Evolutionary conservation across 2,888 invertebrate species (phyloP).

Genomic region (Heliconius cydno): DNA sequence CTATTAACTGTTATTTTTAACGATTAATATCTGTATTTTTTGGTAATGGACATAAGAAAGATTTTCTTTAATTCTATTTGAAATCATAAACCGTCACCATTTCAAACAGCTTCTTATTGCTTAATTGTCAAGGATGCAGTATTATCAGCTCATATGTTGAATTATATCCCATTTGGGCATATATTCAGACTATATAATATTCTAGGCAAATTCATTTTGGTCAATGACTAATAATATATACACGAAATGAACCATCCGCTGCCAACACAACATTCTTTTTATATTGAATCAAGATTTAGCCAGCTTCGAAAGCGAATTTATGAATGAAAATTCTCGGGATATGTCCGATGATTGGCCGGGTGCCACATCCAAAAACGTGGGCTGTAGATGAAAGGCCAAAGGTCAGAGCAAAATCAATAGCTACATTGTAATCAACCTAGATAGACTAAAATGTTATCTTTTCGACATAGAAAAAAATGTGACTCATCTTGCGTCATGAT

Average conservation of each 20-base stretch:
- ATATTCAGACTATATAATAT: not conserved
- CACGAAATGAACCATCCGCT: constrained; percentile 17
- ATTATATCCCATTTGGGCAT: not conserved
- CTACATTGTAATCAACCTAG: constrained; percentile 35
- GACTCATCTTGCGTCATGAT: not conserved
- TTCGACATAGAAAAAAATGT: not conserved
- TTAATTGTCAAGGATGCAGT: not conserved
- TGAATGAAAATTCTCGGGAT: constrained; percentile 59
- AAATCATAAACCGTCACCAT: not conserved
- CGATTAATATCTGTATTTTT: too few relatives aligned
- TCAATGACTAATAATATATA: constrained; percentile 29
- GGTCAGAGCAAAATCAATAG: constrained; percentile 55
- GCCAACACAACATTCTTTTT: constrained; percentile 19
- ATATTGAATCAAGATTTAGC: constrained; percentile 38
- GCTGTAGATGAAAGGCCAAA: constrained; percentile 63
- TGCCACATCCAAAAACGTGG: constrained; percentile 63
- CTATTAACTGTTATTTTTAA: too few relatives aligned
- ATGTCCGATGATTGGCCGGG: constrained; percentile 59
- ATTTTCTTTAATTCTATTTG: not conserved
- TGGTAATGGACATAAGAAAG: too few relatives aligned
- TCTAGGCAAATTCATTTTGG: constrained; percentile 1
- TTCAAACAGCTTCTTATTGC: not conserved
- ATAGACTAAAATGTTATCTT: constrained; percentile 13
- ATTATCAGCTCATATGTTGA: not conserved
- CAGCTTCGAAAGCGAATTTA: constrained; percentile 55